Conservation (phyloP, 1,140 invertebrate species). For the Helicoverpa zea region DNA sequence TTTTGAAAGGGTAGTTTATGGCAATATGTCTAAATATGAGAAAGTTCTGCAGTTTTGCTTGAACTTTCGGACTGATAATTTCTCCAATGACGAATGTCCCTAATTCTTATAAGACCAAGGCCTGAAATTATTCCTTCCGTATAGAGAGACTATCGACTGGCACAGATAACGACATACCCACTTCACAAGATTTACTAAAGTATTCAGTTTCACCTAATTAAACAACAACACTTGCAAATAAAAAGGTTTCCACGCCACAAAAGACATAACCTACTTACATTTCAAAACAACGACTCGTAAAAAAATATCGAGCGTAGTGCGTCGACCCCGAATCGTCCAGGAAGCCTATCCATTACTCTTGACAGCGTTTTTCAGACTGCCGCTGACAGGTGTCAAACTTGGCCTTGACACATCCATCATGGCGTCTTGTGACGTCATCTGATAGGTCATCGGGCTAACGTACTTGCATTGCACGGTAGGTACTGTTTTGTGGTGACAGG, state of each 20-base stretch:
- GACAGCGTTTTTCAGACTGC: slow-evolving; percentile 82
- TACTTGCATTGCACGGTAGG: slow-evolving; percentile 5
- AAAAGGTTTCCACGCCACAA: neutral
- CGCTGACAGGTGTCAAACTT: slow-evolving; percentile 80
- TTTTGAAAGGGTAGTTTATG: neutral
- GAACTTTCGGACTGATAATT: neutral
- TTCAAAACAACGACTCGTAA: slow-evolving; percentile 18
- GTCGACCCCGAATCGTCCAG: slow-evolving; percentile 70
- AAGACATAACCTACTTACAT: neutral
- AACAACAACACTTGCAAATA: neutral
- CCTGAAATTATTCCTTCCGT: too few species aligned
- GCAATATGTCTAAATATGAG: neutral
- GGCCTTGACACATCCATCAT: slow-evolving; percentile 83
- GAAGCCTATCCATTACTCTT: slow-evolving; percentile 80
- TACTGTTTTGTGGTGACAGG: neutral
- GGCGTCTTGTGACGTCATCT: slow-evolving; percentile 54
- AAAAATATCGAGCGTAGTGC: slow-evolving; percentile 56
- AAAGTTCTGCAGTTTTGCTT: neutral
- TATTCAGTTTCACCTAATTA: too few species aligned
- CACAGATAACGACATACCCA: too few species aligned
- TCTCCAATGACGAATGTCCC: too few species aligned
- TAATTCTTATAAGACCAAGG: too few species aligned
- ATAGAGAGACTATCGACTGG: too few species aligned
- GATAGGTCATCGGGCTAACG: slow-evolving; percentile 30
- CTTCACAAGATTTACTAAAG: too few species aligned